Conservation (phyloP, 2,888 invertebrate genomes). For the Omphaloscelis lunosa region DNA sequence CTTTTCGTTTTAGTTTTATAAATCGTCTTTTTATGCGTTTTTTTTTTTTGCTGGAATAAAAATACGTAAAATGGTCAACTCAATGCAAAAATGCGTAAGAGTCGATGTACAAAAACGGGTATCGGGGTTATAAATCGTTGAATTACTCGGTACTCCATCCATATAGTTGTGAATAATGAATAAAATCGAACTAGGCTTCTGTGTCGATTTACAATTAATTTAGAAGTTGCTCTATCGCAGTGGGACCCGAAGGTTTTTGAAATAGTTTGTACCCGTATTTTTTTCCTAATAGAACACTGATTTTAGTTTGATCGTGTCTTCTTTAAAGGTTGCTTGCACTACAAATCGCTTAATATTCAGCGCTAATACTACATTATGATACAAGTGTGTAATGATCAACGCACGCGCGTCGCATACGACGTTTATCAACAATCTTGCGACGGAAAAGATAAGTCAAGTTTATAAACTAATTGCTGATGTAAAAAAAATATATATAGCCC, state of each 20-base stretch:
- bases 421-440: too few relatives aligned
- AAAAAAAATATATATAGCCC: too few relatives aligned
- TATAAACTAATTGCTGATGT: too few relatives aligned
- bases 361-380: not conserved
- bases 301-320: not conserved
- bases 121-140: slow-evolving; percentile 3
- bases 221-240: not conserved
- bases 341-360: not conserved
- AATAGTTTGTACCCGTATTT: not conserved
- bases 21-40: not conserved
- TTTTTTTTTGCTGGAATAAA: not conserved
- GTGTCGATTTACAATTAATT: slow-evolving; percentile 5
- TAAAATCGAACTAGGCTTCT: not conserved
- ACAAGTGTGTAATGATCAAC: too few relatives aligned
- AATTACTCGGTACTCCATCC: slow-evolving; percentile 15
- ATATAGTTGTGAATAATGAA: slow-evolving; percentile 20
- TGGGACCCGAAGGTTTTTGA: too few relatives aligned
- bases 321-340: not conserved
- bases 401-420: too few relatives aligned
- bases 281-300: not conserved
- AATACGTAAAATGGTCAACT: not conserved
- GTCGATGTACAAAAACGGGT: slow-evolving; percentile 6
- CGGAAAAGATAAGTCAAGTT: too few relatives aligned
- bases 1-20: slow-evolving; percentile 9
- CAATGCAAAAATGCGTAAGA: not conserved